Evolutionary conservation across 2,888 invertebrate genomes (phyloP).

Genomic region (Idaea aversata): DNA sequence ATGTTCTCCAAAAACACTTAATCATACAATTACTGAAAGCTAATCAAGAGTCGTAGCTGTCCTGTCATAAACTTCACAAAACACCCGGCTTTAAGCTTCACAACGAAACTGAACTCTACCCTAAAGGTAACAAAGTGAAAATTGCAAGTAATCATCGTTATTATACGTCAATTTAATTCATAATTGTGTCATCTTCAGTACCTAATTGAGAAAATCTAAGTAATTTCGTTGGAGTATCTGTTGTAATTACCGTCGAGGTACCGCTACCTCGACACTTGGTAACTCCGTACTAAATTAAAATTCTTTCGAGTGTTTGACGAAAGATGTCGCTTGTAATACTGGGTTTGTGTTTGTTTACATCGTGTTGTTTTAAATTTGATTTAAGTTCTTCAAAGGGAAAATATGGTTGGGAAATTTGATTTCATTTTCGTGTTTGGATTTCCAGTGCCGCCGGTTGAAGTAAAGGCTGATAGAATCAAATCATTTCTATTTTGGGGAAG

Average conservation of each 20-base stretch:
- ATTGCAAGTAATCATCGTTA: neutral
- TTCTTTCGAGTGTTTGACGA: neutral
- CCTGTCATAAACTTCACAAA: neutral
- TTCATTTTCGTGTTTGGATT: neutral
- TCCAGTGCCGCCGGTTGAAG: neutral
- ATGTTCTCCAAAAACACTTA: neutral
- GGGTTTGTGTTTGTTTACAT: neutral
- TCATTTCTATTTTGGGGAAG: too few species aligned
- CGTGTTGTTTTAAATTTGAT: neutral
- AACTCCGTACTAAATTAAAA: neutral
- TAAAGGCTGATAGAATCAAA: too few species aligned
- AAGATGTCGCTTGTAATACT: neutral
- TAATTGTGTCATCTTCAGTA: constrained; percentile 31
- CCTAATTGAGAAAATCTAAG: constrained; percentile 29
- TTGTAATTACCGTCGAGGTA: constrained; percentile 26
- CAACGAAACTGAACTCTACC: neutral
- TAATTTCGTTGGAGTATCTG: constrained; percentile 28
- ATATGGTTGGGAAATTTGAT: neutral
- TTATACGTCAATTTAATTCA: constrained; percentile 17
- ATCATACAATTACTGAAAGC: constrained; percentile 1
- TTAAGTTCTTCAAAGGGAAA: neutral
- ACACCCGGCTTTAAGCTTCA: neutral
- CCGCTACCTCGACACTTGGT: neutral
- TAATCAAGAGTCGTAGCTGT: constrained; percentile 1
- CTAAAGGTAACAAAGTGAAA: neutral